These are phyloP conservation scores for Tragelaphus imberbis DNA, from an alignment of 2,113 vertebrate species.

Conservation along the genomic window DNA sequence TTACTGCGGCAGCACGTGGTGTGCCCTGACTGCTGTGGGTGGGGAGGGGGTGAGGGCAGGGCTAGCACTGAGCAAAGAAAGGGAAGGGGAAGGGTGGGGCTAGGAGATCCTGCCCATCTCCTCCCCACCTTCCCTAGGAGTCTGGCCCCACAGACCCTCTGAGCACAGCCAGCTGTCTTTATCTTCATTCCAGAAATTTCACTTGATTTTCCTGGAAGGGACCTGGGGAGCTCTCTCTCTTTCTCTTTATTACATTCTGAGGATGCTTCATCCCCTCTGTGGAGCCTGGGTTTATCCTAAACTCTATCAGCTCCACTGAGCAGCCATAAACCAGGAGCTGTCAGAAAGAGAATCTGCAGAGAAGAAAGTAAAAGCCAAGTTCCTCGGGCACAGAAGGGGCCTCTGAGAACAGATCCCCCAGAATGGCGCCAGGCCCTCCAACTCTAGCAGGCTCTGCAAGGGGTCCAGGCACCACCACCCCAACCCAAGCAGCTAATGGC, in stretches of 20 bases:
- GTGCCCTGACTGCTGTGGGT: not conserved
- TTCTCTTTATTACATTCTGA: conserved; percentile 19
- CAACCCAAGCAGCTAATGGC: rapidly evolving
- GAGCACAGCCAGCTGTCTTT: not conserved
- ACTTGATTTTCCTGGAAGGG: conserved; percentile 44
- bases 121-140: not conserved
- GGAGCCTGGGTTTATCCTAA: conserved; percentile 13
- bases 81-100: too few species aligned
- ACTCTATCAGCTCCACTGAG: not conserved
- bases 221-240: not conserved
- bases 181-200: conserved; percentile 31
- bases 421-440: not conserved
- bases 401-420: not conserved
- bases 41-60: not conserved
- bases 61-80: not conserved
- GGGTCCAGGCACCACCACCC: not conserved
- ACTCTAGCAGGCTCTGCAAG: too few species aligned
- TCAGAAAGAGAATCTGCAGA: not conserved
- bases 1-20: not conserved
- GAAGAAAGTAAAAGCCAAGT: not conserved
- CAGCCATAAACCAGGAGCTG: conserved; percentile 16
- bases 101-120: not conserved
- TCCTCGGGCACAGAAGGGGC: not conserved
- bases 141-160: not conserved
- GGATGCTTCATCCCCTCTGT: not conserved